Evolutionary conservation across 2,888 invertebrate genomes (phyloP).

Genomic region (Perdita meconis): DNA sequence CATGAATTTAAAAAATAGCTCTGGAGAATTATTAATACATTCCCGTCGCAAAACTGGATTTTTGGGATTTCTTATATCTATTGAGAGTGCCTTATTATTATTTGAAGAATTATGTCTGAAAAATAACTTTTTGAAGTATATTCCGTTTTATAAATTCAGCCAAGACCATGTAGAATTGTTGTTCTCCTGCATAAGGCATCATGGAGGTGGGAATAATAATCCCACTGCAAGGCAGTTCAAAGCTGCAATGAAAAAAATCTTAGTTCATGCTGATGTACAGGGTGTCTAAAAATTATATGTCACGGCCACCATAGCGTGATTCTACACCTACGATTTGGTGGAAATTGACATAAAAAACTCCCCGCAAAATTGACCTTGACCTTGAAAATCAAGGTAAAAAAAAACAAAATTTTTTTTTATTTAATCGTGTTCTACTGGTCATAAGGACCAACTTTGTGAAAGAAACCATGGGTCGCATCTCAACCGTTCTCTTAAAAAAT

Average conservation of each 20-base stretch:
- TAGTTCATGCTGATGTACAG: constrained; percentile 4
- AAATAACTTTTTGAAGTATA: background rate
- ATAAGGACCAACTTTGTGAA: too few relatives aligned
- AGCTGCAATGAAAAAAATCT: background rate
- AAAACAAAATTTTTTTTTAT: too few relatives aligned
- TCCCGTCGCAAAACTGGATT: background rate
- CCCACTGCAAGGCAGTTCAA: background rate
- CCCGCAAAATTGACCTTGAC: too few relatives aligned
- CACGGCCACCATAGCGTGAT: too few relatives aligned
- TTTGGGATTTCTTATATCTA: constrained; percentile 2
- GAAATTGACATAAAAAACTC: too few relatives aligned
- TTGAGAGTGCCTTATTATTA: background rate
- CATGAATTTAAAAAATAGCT: background rate
- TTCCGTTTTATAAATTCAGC: background rate
- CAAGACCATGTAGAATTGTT: background rate
- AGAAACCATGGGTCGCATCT: too few relatives aligned
- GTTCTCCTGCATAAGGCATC: background rate
- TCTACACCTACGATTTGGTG: too few relatives aligned
- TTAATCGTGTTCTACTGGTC: too few relatives aligned
- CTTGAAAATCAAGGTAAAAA: too few relatives aligned
- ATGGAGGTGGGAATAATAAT: background rate
- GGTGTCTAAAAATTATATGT: too few relatives aligned
- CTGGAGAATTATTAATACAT: background rate
- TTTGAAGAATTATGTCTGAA: background rate
- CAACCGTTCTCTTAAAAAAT: too few relatives aligned